These are phyloP conservation scores for Bufo gargarizans DNA, from an alignment of 2,113 vertebrate genomes.

Conservation along the genomic window DNA sequence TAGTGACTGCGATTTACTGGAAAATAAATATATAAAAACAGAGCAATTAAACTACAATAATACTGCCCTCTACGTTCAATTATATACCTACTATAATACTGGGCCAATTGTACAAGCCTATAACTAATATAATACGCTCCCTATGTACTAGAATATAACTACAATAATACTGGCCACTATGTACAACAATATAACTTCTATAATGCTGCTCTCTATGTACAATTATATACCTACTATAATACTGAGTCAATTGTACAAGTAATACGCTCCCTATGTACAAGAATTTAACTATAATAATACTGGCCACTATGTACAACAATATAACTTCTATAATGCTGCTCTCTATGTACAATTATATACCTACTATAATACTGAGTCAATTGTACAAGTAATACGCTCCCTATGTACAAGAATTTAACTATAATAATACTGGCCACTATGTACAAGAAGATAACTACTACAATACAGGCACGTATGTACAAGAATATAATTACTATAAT, in stretches of 20 bases:
- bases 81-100: not conserved
- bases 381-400: not conserved
- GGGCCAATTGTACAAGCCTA: not conserved
- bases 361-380: not conserved
- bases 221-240: not conserved
- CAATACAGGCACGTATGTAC: not conserved
- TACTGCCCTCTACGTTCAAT: not conserved
- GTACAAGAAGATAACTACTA: slow-evolving; percentile 4
- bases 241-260: not conserved
- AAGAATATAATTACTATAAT: not conserved
- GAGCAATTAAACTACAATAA: not conserved
- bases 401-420: slow-evolving; percentile 4
- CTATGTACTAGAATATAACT: slow-evolving; percentile 1
- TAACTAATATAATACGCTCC: not conserved
- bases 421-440: slow-evolving; percentile 1
- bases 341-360: not conserved
- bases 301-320: no score
- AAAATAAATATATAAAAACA: slow-evolving; percentile 61
- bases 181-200: not conserved
- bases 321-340: not conserved
- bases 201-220: not conserved
- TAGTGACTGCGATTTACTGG: slow-evolving; percentile 95
- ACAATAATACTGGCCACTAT: slow-evolving; percentile 1
- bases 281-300: slow-evolving; percentile 4
- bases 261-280: not conserved